Conservation (phyloP, 1,140 invertebrate species). For the Rhyzopertha dominica region DNA sequence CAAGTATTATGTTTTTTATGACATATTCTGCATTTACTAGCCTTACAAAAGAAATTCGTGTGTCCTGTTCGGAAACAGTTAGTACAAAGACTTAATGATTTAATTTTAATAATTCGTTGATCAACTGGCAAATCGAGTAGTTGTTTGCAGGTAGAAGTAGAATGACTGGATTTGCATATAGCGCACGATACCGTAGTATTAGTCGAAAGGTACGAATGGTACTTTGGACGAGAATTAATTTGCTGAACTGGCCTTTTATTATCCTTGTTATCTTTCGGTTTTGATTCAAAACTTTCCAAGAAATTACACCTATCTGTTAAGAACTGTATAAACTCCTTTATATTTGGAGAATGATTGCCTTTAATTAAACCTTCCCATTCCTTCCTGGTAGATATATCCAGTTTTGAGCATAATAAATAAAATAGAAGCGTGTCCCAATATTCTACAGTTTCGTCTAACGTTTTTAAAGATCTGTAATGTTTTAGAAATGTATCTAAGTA, state of each 20-base stretch:
- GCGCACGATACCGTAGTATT: too few species aligned
- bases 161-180: slow-evolving; percentile 2
- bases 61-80: slow-evolving; percentile 15
- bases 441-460: slow-evolving; percentile 4
- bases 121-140: slow-evolving; percentile 7
- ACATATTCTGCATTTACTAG: too few species aligned
- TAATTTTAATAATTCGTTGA: slow-evolving; percentile 5
- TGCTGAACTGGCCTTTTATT: not conserved
- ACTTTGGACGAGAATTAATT: not conserved
- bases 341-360: not conserved
- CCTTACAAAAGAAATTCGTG: slow-evolving; percentile 6
- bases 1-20: too few species aligned
- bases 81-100: slow-evolving; percentile 11
- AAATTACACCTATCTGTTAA: slow-evolving; percentile 10
- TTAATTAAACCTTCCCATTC: slow-evolving; percentile 16
- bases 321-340: slow-evolving; percentile 8
- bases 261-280: not conserved
- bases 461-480: slow-evolving; percentile 5
- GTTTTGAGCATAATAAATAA: slow-evolving; percentile 6
- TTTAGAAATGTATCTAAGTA: slow-evolving; percentile 12
- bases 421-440: slow-evolving; percentile 15
- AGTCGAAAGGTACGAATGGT: too few species aligned
- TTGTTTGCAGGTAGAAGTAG: slow-evolving; percentile 8
- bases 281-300: slow-evolving; percentile 10
- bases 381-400: not conserved